Evolutionary conservation across 2,797 vertebrate species (phyloP), one percentile per base, ranked within the genome.

Genomic region (Pipistrellus pygmaeus): DNA sequence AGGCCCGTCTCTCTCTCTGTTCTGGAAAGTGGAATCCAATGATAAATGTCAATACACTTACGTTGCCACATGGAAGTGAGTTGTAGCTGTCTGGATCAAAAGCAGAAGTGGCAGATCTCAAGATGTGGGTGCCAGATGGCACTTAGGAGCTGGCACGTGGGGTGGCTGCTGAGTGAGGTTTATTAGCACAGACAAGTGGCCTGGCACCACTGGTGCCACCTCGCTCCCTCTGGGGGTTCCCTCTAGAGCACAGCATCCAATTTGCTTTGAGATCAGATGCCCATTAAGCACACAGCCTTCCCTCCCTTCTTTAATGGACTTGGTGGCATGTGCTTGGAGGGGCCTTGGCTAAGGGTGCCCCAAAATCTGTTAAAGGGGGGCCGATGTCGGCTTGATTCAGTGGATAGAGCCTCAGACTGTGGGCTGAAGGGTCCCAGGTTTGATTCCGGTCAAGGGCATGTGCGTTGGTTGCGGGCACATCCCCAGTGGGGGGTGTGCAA

Each of bases 91-190:
- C 95, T 96, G 95, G 88, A 93, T 94, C 82, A 35, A 76, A 80
- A 14, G 35, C 91, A 87, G 93, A 92, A 95, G 95, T 6, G 0
- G 82, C 94, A 88, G 95, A 93, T 90, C 93, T 88, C 95, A 93
- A 95, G 95, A 90, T 53, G 80, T 18, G 83, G 76, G 35, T 97
- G 95, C 95, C 97, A 97, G 96, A 96, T 97, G 96, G 95, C 85
- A 94, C 94, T 96, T 88, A 88, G 93, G 92, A 97, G 83, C 41
- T 2, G 4, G 72, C 77, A 23, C 30, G 1, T 44, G 91, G 64
- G 66, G 73, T 7, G 35, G 83, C 75, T 94, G 93, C 86, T 81
- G 51, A 44, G 85, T 75, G 85, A 71, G 68, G 76, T 60, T 93
- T 78, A 95, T 97, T 97, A 95, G 94, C 95, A 9, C 82, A 95